A percentile compares a stretch with the other conserved stretches of the same genome.
phyloP scores from a whole-genome alignment of 2,797 vertebrate species.

The Lophura swinhoii region DNA sequence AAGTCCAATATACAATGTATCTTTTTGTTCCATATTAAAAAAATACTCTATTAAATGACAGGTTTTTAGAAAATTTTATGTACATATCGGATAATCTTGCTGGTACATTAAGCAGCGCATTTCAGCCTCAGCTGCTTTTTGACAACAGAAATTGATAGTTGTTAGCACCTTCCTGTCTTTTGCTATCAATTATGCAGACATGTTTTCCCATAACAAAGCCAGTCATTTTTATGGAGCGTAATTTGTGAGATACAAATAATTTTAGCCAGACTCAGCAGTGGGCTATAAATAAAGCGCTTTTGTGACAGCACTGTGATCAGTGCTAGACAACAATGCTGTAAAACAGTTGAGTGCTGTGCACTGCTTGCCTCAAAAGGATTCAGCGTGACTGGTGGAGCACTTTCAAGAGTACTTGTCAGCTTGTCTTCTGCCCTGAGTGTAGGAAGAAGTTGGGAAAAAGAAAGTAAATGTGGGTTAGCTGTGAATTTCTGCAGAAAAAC shows the following conservation, averaged over 20 bases:
- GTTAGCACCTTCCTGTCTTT: constrained; percentile 52
- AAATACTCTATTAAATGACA: background rate
- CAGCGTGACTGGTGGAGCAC: background rate
- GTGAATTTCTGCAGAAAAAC: background rate
- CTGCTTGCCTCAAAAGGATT: background rate
- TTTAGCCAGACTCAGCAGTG: constrained; percentile 40
- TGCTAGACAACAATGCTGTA: background rate
- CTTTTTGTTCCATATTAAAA: background rate
- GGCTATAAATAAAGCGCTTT: constrained; percentile 59
- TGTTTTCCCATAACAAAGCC: constrained; percentile 55
- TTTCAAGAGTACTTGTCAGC: background rate
- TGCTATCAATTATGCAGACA: constrained; percentile 38
- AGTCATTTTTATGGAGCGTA: background rate
- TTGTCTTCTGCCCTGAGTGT: background rate
- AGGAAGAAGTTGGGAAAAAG: background rate
- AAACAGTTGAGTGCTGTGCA: background rate
- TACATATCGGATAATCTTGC: background rate
- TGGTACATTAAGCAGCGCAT: constrained; percentile 21
- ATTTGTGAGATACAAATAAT: constrained; percentile 34
- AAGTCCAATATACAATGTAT: background rate
- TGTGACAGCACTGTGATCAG: constrained; percentile 17
- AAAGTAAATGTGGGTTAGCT: background rate
- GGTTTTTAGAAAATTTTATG: background rate
- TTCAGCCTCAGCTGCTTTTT: constrained; percentile 40
- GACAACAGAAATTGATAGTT: constrained; percentile 49